Evolutionary conservation across 2,113 vertebrate genomes (phyloP).

Genomic region (Hypomesus transpacificus): DNA sequence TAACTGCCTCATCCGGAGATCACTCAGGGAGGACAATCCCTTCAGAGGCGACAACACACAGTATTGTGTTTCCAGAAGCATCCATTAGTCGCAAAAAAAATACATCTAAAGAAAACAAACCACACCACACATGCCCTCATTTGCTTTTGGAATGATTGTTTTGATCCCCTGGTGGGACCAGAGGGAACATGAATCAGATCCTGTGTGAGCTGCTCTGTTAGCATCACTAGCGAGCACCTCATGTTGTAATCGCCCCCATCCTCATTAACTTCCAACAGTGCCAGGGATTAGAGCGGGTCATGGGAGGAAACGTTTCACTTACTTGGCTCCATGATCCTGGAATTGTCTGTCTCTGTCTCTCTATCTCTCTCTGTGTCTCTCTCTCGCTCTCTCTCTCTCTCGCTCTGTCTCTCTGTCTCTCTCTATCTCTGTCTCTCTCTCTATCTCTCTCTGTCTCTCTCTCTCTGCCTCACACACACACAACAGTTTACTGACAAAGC

Average conservation of each 20-base stretch:
- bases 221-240: conserved; percentile 34
- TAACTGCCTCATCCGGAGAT: conserved; percentile 28
- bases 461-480: too few relatives aligned
- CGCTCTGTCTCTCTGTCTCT: too few relatives aligned
- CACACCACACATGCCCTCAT: conserved; percentile 17
- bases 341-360: too few relatives aligned
- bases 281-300: too few relatives aligned
- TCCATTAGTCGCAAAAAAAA: neutral
- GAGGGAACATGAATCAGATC: conserved; percentile 40
- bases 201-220: conserved; percentile 30
- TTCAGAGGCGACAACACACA: conserved; percentile 24
- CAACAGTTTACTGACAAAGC: too few relatives aligned
- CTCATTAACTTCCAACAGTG: too few relatives aligned
- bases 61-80: conserved; percentile 18
- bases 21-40: conserved; percentile 7
- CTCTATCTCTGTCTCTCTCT: too few relatives aligned
- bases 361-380: too few relatives aligned
- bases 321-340: too few relatives aligned
- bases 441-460: too few relatives aligned
- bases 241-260: conserved; percentile 8
- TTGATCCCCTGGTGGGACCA: conserved; percentile 34
- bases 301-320: too few relatives aligned
- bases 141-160: conserved; percentile 40
- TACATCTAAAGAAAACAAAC: conserved; percentile 24
- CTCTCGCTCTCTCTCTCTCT: too few relatives aligned